A percentile compares a stretch with the other conserved stretches of the same genome.
These are phyloP conservation scores for Simalia tracyae DNA, from an alignment of 2,797 vertebrate species.

Conservation along the genomic window DNA sequence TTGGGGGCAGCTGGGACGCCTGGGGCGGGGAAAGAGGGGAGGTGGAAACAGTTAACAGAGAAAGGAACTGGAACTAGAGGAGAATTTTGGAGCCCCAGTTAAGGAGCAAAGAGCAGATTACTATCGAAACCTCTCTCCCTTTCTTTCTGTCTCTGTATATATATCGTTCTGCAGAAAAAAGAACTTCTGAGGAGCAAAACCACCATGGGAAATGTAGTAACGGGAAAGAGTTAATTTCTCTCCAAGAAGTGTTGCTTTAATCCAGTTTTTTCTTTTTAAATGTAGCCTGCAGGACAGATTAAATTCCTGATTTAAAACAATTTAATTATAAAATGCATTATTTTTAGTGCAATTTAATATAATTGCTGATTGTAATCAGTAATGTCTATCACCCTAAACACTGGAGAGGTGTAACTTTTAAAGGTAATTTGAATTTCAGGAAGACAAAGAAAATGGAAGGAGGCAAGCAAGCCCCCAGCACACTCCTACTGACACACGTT, in stretches of 20 bases:
- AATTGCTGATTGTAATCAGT: background rate
- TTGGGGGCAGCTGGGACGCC: constrained; percentile 93
- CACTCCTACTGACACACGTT: background rate
- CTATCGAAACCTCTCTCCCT: background rate
- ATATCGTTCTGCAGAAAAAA: background rate
- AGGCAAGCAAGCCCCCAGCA: background rate
- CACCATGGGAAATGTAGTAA: background rate
- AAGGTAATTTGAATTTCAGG: background rate
- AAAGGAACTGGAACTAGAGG: background rate
- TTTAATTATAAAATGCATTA: background rate
- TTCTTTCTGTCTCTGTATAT: background rate
- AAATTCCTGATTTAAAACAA: background rate
- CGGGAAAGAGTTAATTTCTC: background rate
- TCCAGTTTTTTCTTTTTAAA: background rate
- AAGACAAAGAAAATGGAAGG: background rate
- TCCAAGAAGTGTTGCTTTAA: background rate
- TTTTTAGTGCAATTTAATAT: background rate
- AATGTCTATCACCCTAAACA: background rate
- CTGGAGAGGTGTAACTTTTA: background rate
- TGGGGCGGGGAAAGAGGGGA: constrained; percentile 48
- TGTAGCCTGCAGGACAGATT: background rate
- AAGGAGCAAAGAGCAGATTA: background rate
- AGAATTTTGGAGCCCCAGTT: background rate
- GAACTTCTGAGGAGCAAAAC: background rate
- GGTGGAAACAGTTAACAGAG: background rate